Evolutionary conservation across 2,113 vertebrate genomes (phyloP).

Genomic region (Otolemur garnettii): DNA sequence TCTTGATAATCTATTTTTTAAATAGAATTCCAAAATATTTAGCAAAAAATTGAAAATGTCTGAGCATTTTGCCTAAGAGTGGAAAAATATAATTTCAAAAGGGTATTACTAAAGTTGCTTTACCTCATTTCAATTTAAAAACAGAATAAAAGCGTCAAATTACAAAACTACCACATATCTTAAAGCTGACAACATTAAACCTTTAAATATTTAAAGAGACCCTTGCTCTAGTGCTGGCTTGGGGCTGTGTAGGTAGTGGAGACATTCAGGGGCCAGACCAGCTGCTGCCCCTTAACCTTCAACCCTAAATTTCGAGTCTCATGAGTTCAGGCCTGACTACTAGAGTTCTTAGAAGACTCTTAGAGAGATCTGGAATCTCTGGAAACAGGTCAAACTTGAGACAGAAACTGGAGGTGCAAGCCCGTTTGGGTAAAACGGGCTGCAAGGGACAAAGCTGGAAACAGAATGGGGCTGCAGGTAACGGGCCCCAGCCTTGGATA

Average conservation of each 20-base stretch:
- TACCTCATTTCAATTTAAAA: slow-evolving; percentile 80
- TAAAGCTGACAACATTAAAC: background rate
- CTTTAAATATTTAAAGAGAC: background rate
- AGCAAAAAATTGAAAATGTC: slow-evolving; percentile 74
- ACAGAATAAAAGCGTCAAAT: slow-evolving; percentile 67
- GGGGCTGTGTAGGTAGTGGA: background rate
- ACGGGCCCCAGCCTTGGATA: background rate
- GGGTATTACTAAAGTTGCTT: slow-evolving; percentile 65
- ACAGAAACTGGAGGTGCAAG: background rate
- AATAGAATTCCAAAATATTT: slow-evolving; percentile 73
- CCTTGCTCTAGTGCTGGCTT: background rate
- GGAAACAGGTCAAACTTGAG: slow-evolving; percentile 2
- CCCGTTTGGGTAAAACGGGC: background rate
- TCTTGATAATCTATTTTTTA: background rate
- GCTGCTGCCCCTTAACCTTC: slow-evolving; percentile 69
- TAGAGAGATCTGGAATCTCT: background rate
- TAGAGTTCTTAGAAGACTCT: background rate
- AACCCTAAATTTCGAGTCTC: slow-evolving; percentile 19
- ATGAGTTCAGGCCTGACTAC: background rate
- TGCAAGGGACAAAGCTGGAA: background rate
- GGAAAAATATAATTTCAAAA: slow-evolving; percentile 77
- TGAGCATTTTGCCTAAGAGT: slow-evolving; percentile 60
- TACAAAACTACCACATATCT: slow-evolving; percentile 59
- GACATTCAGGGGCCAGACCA: slow-evolving; percentile 59
- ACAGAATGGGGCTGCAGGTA: background rate